A percentile compares a stretch with the other conserved stretches of the same genome.
Evolutionary conservation across 2,113 vertebrate genomes (phyloP).

Genomic region (Pelecanoides urinatrix): DNA sequence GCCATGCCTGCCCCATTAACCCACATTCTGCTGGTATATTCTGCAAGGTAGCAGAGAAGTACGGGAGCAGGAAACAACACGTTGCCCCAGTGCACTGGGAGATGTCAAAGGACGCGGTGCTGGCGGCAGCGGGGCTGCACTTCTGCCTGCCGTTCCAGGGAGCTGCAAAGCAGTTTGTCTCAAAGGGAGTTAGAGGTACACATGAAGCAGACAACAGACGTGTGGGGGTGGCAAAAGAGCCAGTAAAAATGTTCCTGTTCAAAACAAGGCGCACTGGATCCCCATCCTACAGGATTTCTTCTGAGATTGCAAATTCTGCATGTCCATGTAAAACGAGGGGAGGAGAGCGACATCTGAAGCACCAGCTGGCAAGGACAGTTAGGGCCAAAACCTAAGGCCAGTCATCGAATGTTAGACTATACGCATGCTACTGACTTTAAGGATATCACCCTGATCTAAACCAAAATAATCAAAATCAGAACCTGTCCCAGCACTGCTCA

Average conservation of each 20-base stretch:
- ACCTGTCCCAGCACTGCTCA: not conserved
- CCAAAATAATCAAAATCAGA: not conserved
- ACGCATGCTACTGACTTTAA: fast-evolving
- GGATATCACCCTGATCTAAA: not conserved
- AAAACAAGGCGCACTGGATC: not conserved
- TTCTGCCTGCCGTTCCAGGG: not conserved
- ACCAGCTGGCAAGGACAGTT: not conserved
- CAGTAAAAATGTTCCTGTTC: not conserved
- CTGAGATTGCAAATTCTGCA: not conserved
- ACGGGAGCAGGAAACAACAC: fast-evolving
- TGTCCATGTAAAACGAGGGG: fast-evolving
- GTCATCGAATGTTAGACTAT: not conserved
- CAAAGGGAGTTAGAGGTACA: not conserved
- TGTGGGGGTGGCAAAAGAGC: not conserved
- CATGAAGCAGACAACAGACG: not conserved
- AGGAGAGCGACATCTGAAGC: not conserved
- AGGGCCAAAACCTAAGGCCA: not conserved
- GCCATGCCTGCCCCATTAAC: constrained; percentile 55
- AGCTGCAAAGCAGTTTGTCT: not conserved
- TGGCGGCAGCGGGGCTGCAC: not conserved
- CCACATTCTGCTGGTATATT: constrained; percentile 14
- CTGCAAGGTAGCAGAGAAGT: not conserved
- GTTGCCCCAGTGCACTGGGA: fast-evolving
- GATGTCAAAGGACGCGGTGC: fast-evolving
- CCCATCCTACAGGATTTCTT: not conserved